Base-by-base conservation (phyloP, 2,113 vertebrate species). In the Aegotheles bennettii region DNA sequence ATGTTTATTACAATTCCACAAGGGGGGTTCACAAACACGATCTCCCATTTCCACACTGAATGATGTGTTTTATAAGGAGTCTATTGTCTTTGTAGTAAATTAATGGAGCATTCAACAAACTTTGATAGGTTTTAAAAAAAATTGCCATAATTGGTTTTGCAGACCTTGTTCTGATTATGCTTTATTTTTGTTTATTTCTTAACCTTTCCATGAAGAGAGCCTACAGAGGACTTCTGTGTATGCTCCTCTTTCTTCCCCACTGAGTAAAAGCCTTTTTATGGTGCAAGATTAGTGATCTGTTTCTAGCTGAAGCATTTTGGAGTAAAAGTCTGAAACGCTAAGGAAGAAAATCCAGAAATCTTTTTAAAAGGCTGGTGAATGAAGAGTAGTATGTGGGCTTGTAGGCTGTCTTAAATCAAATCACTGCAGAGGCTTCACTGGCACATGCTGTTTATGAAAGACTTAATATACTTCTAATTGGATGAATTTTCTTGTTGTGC, bases 401-500 rank as follows among this genome's bases (percentile, higher is more conserved):
- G 93, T 94, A 95, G 56, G 25, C 56, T 92, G 43, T 76, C 64
- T 94, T 96, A 90, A 95, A 90, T 96, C 76, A 94, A 91, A 84
- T 67, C 8, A 8, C 74, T 65, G 57, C 71, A 73, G 59, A 95
- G 78, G 21, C 86, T 74, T 20, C 69, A 67, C 23, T 97, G 94
- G 73, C 79, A 67, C 81, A 57, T 91, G 83, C 87, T 94, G 93
- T 90, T 97, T 45, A 17, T 84, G 84, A 89, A 97, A 90, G 75
- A 63, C 76, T 93, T 96, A 95, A 90, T 83, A 71, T 8, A 94
- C 54, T 95, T 95, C 77, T 98, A 96, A 97, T 93, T 4, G 8
- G 74, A 87, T 97, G 83, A 95, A 96, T 97, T 97, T 92, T 97
- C 84, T 96, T 97, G 77, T 96, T 97, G 94, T 96, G 77, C 90